phyloP scores from a whole-genome alignment of 2,797 vertebrate species.

The Platalea minor region DNA sequence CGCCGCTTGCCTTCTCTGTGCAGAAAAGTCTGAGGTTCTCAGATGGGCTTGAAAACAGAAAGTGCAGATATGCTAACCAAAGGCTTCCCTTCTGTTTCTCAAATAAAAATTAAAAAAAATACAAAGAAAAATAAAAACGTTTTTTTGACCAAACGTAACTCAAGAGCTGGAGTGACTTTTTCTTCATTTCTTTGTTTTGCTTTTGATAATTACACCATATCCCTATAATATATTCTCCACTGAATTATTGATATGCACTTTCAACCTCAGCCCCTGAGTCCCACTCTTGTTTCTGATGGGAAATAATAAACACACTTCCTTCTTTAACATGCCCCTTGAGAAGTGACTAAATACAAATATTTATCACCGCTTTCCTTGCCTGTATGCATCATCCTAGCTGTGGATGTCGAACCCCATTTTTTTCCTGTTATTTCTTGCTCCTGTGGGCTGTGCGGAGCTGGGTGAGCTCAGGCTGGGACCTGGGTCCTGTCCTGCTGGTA shows the following conservation, averaged over 20 bases:
- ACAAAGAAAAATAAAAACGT: neutral
- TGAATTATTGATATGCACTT: conserved; percentile 49
- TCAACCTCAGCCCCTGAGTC: conserved; percentile 16
- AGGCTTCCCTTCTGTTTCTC: neutral
- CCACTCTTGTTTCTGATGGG: neutral
- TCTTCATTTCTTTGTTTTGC: conserved; percentile 36
- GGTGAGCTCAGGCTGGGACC: neutral
- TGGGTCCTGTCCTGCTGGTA: neutral
- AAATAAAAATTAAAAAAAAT: neutral
- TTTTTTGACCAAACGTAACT: neutral
- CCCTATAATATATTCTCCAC: neutral
- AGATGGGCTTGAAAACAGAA: neutral
- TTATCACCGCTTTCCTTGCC: neutral
- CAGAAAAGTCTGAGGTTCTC: neutral
- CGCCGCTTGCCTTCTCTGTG: neutral
- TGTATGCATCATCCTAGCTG: fast-evolving
- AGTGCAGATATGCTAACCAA: neutral
- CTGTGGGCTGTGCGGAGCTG: neutral
- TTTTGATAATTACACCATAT: conserved; percentile 33
- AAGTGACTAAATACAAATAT: conserved; percentile 14
- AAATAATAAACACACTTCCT: conserved; percentile 14
- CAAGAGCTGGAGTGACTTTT: neutral
- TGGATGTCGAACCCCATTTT: neutral
- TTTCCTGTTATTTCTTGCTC: neutral
- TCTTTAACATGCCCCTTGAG: neutral